phyloP scores from a whole-genome alignment of 2,797 vertebrate genomes.

The Sternarchorhynchus goeldii region DNA sequence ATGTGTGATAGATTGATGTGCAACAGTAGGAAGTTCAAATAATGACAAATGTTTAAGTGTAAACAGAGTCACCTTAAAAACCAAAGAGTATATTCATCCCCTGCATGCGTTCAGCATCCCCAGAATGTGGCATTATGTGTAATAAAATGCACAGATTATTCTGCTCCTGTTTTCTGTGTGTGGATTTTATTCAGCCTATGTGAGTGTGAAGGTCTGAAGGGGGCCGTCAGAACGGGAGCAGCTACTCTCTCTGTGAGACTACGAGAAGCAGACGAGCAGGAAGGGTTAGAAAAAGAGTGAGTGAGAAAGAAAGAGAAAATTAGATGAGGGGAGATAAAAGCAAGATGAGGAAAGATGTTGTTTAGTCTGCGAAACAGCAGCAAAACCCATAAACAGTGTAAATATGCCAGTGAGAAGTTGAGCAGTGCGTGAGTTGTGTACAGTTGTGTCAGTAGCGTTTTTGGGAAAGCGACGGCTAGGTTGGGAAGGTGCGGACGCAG shows the following conservation, averaged over 20 bases:
- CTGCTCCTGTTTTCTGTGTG: constrained; percentile 14
- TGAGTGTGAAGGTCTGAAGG: constrained; percentile 28
- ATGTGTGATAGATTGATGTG: neutral
- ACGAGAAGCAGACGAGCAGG: neutral
- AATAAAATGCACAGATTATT: constrained; percentile 17
- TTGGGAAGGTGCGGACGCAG: constrained; percentile 34
- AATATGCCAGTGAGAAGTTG: constrained; percentile 42
- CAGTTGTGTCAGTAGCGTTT: constrained; percentile 19
- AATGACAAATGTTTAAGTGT: neutral
- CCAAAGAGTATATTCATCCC: neutral
- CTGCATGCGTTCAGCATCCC: neutral
- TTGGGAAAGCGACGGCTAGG: constrained; percentile 19
- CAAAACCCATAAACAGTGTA: constrained; percentile 40
- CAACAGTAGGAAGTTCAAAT: constrained; percentile 3
- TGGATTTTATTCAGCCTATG: constrained; percentile 31
- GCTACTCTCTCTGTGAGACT: neutral
- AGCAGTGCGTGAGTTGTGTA: constrained; percentile 22
- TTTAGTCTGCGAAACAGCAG: constrained; percentile 49
- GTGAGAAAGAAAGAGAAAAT: neutral
- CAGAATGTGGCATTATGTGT: constrained; percentile 1
- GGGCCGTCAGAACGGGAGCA: constrained; percentile 27
- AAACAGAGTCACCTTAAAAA: constrained; percentile 3
- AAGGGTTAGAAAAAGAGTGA: neutral
- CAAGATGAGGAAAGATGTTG: neutral
- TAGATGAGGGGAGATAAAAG: neutral